A percentile compares a stretch with the other conserved stretches of the same genome.
Evolutionary conservation across 2,113 vertebrate species (phyloP).

Genomic region (Neodon shergylaensis): DNA sequence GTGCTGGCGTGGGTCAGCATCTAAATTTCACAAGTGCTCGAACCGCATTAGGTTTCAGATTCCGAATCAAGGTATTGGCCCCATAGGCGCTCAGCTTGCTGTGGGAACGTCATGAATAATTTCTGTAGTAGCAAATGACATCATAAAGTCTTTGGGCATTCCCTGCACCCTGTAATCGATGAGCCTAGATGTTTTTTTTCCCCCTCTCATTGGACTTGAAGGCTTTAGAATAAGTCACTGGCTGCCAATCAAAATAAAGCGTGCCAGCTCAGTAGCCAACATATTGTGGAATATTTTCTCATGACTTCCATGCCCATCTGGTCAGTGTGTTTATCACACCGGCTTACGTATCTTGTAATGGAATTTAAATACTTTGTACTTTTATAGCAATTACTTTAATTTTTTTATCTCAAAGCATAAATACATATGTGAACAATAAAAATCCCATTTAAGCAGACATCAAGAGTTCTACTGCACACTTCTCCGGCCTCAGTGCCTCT

Average conservation of each 20-base stretch:
- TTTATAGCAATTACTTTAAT: neutral
- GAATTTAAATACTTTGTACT: neutral
- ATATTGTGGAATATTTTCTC: constrained; percentile 12
- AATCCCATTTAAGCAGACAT: neutral
- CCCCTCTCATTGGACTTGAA: neutral
- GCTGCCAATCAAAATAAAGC: constrained; percentile 45
- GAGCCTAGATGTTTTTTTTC: constrained; percentile 40
- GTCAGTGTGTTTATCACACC: neutral
- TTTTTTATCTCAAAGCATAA: neutral
- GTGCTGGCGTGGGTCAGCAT: neutral
- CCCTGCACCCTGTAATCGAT: neutral
- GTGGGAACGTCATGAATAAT: constrained; percentile 77
- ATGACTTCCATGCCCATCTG: neutral
- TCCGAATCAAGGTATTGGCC: constrained; percentile 70
- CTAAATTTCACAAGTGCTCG: constrained; percentile 39
- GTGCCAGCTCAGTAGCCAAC: neutral
- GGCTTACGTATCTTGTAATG: neutral
- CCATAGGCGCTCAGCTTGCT: constrained; percentile 72
- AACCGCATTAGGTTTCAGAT: constrained; percentile 56
- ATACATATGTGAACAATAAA: too few relatives aligned
- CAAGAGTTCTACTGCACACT: neutral
- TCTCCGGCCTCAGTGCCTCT: neutral
- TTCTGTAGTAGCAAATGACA: constrained; percentile 51
- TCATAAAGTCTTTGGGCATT: constrained; percentile 41
- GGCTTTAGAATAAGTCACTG: constrained; percentile 56